Base-by-base conservation (phyloP, 1,140 invertebrate species). In the Pseudomyrmex gracilis region DNA sequence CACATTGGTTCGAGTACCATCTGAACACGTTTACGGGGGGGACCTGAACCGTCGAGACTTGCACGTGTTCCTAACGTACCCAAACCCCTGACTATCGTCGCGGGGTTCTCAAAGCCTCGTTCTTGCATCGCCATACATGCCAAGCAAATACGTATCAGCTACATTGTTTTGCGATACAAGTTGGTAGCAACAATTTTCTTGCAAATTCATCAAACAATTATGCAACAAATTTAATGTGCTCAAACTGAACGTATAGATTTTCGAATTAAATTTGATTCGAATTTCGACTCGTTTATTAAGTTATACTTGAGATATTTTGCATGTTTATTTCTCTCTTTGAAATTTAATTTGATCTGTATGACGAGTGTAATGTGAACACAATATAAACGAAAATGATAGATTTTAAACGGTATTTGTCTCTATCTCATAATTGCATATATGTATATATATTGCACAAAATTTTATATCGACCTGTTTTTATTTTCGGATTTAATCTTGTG, bases 51-150 rank as follows among this genome's bases (percentile, higher is more conserved):
- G 93, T 93, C 91, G 90, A 93, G 93, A 93, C 93, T 34, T 94
- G 93, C 93, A 94, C 93, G 93, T 94, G 93, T 94, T 94, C 91
- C 91, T 94, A 93, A 94, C 92, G 93, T 94, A 93, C 89, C 92
- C 90, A 89, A 93, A 94, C 91, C 92, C 91, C 89, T 91, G 89
- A 85, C 88, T 90, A 85, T 88, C 80, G 82, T 84, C 67, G 89
- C 77, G 73, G 68, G 93, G 93, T 94, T 94, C 93, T 94, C 93
- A 94, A 94, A 67, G 24, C 60, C 13, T 57, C 24, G 17, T 80
- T 51, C 12, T 53, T 57, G 20, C 8, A 45, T 67, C 17, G 13
- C 24, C 47, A 34, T 74, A 9, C 13, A 13, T 2, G 58, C 17
- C 61, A 78, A 10, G 13, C 34, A 57, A 78, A 57, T 68, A 4